These are phyloP conservation scores for Laterallus jamaicensis DNA, from an alignment of 2,113 vertebrate genomes.

Conservation along the genomic window DNA sequence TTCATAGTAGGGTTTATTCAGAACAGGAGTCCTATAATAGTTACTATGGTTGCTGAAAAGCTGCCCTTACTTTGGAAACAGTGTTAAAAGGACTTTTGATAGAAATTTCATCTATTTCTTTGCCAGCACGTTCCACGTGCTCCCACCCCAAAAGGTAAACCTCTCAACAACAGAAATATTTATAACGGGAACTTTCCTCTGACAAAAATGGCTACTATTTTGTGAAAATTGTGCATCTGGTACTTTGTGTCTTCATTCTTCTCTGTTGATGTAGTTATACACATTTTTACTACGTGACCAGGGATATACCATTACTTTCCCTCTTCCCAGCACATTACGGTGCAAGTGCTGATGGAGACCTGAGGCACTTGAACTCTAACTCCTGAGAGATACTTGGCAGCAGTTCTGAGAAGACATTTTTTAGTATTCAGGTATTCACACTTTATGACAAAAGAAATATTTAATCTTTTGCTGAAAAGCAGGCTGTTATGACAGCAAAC, in stretches of 20 bases:
- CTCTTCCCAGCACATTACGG: background rate
- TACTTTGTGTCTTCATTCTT: background rate
- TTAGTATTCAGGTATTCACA: background rate
- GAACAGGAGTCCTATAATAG: background rate
- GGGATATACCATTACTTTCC: background rate
- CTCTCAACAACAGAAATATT: background rate
- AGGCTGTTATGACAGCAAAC: background rate
- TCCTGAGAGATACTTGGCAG: background rate
- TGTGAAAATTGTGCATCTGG: background rate
- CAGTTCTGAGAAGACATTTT: background rate
- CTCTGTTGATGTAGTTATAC: background rate
- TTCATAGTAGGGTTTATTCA: background rate
- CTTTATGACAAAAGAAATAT: background rate
- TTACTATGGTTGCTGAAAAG: background rate
- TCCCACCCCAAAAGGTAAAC: too few species aligned
- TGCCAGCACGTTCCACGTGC: background rate
- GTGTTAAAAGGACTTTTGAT: background rate
- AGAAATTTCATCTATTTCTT: background rate
- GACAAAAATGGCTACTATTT: background rate
- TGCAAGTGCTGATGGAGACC: background rate
- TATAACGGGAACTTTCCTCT: background rate
- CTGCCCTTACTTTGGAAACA: background rate
- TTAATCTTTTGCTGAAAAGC: background rate
- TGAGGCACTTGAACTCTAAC: background rate
- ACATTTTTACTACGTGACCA: rapidly evolving